phyloP scores from a whole-genome alignment of 2,797 vertebrate genomes.

The Knipowitschia caucasica region DNA sequence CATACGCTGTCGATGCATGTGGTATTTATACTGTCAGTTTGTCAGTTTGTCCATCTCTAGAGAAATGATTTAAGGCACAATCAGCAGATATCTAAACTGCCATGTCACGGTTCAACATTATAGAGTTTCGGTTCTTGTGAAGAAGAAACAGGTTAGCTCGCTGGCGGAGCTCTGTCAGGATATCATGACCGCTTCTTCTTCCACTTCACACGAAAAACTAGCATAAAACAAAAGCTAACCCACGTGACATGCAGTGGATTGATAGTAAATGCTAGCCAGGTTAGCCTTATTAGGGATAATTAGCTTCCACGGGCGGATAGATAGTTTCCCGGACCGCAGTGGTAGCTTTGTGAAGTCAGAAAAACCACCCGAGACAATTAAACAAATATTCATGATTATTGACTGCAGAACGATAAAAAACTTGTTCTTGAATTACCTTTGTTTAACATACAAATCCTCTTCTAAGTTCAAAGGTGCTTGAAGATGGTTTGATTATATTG shows the following conservation, averaged over 20 bases:
- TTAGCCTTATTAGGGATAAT: slow-evolving; percentile 22
- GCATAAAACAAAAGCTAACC: not conserved
- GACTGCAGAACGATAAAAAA: no score
- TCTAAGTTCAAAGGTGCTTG: no score
- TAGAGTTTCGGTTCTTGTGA: no score
- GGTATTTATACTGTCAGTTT: not conserved
- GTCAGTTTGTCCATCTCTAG: not conserved
- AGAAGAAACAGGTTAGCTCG: no score
- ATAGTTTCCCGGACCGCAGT: slow-evolving; percentile 60
- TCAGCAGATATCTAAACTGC: not conserved
- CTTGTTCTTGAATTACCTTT: no score
- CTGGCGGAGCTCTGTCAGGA: slow-evolving; percentile 65
- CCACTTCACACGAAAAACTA: slow-evolving; percentile 31
- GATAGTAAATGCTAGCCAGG: slow-evolving; percentile 4
- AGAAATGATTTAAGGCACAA: not conserved
- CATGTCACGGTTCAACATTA: no score
- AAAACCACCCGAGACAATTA: slow-evolving; percentile 45
- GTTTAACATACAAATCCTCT: no score
- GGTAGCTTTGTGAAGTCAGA: slow-evolving; percentile 54
- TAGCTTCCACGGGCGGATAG: slow-evolving; percentile 50
- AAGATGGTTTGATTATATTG: no score
- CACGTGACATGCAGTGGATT: slow-evolving; percentile 32
- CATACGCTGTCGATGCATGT: no score
- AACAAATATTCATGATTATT: no score
- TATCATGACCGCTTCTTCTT: slow-evolving; percentile 52